phyloP scores from a whole-genome alignment of 2,113 vertebrate genomes.

The Anoura caudifer region DNA sequence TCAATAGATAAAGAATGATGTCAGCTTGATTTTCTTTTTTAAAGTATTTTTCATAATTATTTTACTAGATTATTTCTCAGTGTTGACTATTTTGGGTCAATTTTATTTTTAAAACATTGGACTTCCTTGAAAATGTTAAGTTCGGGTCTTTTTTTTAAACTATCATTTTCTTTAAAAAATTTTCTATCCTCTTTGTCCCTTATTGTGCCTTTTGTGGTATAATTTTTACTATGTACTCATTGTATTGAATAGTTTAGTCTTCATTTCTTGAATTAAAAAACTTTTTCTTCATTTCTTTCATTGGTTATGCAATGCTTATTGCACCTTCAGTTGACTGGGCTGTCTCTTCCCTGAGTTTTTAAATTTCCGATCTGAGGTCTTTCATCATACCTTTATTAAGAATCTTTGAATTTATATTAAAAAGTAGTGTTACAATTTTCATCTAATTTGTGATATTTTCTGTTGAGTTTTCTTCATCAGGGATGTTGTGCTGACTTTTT shows the following conservation, averaged over 20 bases:
- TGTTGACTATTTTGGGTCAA: background rate
- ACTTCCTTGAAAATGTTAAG: conserved; percentile 20
- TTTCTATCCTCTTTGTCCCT: background rate
- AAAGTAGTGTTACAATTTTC: background rate
- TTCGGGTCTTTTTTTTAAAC: background rate
- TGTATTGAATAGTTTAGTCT: background rate
- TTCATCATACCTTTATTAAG: conserved; percentile 15
- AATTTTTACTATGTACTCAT: background rate
- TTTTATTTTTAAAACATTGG: background rate
- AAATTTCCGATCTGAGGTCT: background rate
- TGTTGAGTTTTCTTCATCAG: conserved; percentile 24
- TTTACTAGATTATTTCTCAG: background rate
- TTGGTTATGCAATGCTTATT: background rate
- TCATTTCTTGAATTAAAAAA: background rate
- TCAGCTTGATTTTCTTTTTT: background rate
- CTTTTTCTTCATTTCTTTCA: background rate
- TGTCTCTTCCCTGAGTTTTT: background rate
- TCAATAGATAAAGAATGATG: background rate
- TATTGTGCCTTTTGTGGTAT: background rate
- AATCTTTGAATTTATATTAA: background rate
- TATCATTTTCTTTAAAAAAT: background rate
- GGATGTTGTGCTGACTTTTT: background rate
- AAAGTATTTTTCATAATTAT: background rate
- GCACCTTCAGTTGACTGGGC: background rate
- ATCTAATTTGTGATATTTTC: background rate